These are phyloP conservation scores for Pipistrellus kuhlii DNA, from an alignment of 2,797 vertebrate genomes.

Conservation along the genomic window DNA sequence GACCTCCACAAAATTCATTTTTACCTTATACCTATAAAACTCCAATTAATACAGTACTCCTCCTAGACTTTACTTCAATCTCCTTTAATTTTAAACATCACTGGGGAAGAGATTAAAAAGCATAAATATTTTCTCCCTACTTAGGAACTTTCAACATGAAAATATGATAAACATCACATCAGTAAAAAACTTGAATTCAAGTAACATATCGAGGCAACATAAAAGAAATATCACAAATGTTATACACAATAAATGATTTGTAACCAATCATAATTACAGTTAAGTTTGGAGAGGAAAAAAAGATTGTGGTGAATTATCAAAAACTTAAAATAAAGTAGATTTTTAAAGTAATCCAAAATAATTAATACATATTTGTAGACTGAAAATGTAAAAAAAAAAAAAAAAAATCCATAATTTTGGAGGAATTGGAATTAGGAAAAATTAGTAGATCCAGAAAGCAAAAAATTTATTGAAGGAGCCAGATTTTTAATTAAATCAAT, in stretches of 20 bases:
- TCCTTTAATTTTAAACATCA: neutral
- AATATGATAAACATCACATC: neutral
- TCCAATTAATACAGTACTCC: neutral
- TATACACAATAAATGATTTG: conserved; percentile 20
- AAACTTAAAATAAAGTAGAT: neutral
- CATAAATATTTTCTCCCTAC: neutral
- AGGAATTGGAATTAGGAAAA: neutral
- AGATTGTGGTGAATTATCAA: neutral
- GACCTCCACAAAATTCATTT: neutral
- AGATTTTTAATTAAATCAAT: neutral
- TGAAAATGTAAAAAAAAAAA: neutral
- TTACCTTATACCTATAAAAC: neutral
- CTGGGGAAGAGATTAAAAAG: conserved; percentile 10
- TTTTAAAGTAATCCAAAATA: conserved; percentile 7
- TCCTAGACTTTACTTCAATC: neutral
- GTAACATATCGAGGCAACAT: conserved; percentile 4
- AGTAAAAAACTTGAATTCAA: conserved; percentile 44
- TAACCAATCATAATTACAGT: conserved; percentile 6
- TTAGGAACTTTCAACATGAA: conserved; percentile 35
- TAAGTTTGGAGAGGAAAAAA: conserved; percentile 35
- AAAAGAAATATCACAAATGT: conserved; percentile 32
- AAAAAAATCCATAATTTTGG: neutral
- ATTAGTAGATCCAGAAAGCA: neutral
- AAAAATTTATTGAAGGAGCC: neutral
- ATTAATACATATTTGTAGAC: neutral